Base-by-base conservation (phyloP, 2,888 invertebrate species). In the Julus scanicus region DNA sequence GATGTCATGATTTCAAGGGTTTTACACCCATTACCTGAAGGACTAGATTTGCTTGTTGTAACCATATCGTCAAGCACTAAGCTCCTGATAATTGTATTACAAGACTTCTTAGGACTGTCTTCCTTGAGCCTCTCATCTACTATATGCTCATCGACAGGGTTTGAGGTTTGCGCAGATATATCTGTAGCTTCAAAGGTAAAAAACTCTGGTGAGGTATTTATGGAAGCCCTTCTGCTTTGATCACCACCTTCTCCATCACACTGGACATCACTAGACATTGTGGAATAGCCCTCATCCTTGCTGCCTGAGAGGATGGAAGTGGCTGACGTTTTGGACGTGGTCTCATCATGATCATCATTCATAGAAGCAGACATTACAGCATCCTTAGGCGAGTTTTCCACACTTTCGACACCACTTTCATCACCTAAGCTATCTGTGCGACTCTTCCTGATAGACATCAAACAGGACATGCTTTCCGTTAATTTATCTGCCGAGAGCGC, bases 261-360 rank as follows among this genome's bases (percentile, higher is more conserved):
- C 92, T 96, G 96, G 0, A 96, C 95, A 91, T 96, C 96, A 89
- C 95, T 95, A 15, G 96, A 96, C 96, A 96, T 96, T 5, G 96
- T 96, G 89, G 96, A 96, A 92, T 96, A 96, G 29, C 96, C 96
- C 92, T 96, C 96, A 93, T 96, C 96, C 90, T 95, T 94, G 90
- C 95, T 95, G 83, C 95, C 95, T 0, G 95, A 44, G 29, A 80
- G 15, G 13, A 80, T 80, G 29, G 49, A 49, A 13, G 63, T 86
- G 53, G 57, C 86, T 17, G 88, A 88, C 37, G 39, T 87, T 44
- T 88, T 86, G 39, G 86, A 86, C 20, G 71, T 80, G 48, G 80
- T 86, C 39, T 88, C 86, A 13, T 87, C 88, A 9, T 15, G 95
- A 89, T 95, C 95, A 91, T 95, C 95, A 90, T 94, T 95, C 89